phyloP scores from a whole-genome alignment of 2,888 invertebrate genomes.

The Coleophora deauratella region DNA sequence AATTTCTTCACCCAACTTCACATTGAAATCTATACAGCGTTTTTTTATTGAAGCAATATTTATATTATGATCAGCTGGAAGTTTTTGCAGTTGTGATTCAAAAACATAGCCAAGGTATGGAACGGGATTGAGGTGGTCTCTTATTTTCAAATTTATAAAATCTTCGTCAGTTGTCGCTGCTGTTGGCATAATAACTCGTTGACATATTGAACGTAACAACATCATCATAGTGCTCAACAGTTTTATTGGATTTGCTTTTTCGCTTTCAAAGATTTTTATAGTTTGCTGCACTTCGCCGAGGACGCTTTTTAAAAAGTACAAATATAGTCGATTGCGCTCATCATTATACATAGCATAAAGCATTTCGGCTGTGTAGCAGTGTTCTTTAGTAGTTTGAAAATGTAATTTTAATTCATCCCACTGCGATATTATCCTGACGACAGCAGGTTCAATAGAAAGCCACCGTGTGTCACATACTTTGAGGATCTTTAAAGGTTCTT shows the following conservation, averaged over 20 bases:
- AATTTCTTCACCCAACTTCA: constrained; percentile 11
- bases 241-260: constrained; percentile 3
- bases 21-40: constrained; percentile 12
- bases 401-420: constrained; percentile 5
- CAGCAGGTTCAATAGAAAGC: constrained; percentile 22
- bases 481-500: constrained; percentile 21
- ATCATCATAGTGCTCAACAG: constrained; percentile 7
- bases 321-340: constrained; percentile 2
- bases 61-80: constrained; percentile 6
- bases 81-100: constrained; percentile 12
- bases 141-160: constrained; percentile 14
- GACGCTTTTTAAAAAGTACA: not conserved
- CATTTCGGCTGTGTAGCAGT: constrained; percentile 5
- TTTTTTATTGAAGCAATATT: constrained; percentile 11
- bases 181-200: constrained; percentile 11
- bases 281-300: constrained; percentile 10
- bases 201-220: constrained; percentile 11
- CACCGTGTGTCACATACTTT: constrained; percentile 20
- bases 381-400: constrained; percentile 2
- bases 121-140: constrained; percentile 13
- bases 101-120: constrained; percentile 15
- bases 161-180: constrained; percentile 10
- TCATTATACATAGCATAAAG: constrained; percentile 3
- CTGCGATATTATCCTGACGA: not conserved
- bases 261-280: constrained; percentile 15